Conservation (phyloP, 2,113 vertebrate genomes). For the Suncus etruscus region DNA sequence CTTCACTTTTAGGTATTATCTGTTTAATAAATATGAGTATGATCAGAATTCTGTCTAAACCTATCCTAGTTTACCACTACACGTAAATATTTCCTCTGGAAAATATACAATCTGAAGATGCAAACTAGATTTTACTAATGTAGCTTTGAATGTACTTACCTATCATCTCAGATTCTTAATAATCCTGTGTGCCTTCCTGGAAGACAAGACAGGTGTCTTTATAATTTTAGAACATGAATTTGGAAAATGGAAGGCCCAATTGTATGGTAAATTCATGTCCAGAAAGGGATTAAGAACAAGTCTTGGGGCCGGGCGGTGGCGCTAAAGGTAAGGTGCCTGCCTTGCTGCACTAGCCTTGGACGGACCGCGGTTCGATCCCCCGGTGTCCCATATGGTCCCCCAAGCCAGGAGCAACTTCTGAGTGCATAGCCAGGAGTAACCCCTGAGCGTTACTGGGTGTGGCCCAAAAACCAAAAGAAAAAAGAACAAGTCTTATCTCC, state of each 20-base stretch:
- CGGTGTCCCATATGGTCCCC: no score
- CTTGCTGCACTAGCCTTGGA: no score
- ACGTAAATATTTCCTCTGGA: slow-evolving; percentile 69
- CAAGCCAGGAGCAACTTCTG: no score
- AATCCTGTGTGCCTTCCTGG: slow-evolving; percentile 87
- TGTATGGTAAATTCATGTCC: slow-evolving; percentile 53
- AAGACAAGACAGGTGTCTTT: slow-evolving; percentile 88
- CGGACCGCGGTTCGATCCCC: no score
- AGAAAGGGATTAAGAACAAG: slow-evolving; percentile 57
- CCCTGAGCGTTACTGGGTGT: no score
- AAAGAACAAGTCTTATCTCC: slow-evolving; percentile 32
- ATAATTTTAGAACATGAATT: slow-evolving; percentile 81
- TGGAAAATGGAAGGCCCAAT: slow-evolving; percentile 72
- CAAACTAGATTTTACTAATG: slow-evolving; percentile 70
- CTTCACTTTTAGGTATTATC: slow-evolving; percentile 43
- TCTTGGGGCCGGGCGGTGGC: no score
- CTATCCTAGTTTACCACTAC: not conserved
- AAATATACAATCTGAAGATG: slow-evolving; percentile 77
- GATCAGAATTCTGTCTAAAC: slow-evolving; percentile 8
- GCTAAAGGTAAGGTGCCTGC: no score
- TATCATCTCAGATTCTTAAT: slow-evolving; percentile 86
- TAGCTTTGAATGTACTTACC: slow-evolving; percentile 85
- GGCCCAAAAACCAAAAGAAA: no score
- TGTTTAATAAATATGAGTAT: slow-evolving; percentile 11
- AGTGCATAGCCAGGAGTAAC: no score